Evolutionary conservation across 2,888 invertebrate species (phyloP), one percentile per base, ranked within the genome.

Genomic region (Drosophila prolongata): DNA sequence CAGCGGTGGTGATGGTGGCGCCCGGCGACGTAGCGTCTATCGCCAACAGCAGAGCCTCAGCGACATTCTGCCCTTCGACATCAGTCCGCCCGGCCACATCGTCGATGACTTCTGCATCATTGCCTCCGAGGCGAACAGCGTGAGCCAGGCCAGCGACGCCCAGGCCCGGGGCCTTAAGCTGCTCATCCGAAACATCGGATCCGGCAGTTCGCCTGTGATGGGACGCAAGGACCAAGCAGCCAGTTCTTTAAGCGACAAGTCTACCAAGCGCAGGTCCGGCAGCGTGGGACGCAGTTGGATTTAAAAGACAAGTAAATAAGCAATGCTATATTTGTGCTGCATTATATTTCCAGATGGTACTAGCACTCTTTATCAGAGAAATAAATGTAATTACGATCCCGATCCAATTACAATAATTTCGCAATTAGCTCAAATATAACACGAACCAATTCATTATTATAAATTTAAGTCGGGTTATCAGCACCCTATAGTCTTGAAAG

Each of bases 41-140:
- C 77, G 93, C 89, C 83, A 93, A 83, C 90, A 95, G 92, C 90
- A 95, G 92, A 85, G 93, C 92, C 75, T 94, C 80, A 85, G 93
- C 91, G 90, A 95, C 92, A 93, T 96, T 80, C 92, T 95, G 92
- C 91, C 95, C 87, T 92, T 94, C 91, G 93, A 95, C 92, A 92
- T 96, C 86, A 94, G 95, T 91, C 94, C 96, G 0, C 96, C 97
- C 0, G 92, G 95, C 8, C 97, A 97, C 64, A 94, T 98, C 40
- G 95, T 98, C 80, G 98, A 98, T 91, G 98, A 98, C 92, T 98
- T 98, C 93, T 97, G 96, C 90, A 96, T 97, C 24, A 96, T 97
- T 75, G 97, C 98, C 10, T 95, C 96, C 89, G 97, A 95, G 90
- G 95, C 94, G 24, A 91, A 90, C 62, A 91, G 84, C 64, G 79